Evolutionary conservation across 1,140 invertebrate species (phyloP), one percentile per base, ranked within the genome.

Genomic region (Elymnias hypermnestra): DNA sequence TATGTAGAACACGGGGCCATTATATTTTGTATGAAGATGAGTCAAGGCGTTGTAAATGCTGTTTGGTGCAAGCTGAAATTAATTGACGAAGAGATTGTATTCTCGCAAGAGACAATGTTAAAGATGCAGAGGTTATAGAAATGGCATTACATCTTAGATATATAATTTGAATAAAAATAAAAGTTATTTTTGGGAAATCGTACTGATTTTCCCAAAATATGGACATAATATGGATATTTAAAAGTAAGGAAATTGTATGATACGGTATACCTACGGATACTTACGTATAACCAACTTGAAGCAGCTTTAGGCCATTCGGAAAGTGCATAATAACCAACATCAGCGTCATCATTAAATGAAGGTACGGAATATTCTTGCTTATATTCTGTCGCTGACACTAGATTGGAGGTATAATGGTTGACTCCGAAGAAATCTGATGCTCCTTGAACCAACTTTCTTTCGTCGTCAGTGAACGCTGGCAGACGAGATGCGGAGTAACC

Each of bases 341-440:
- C 53, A 2, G 48, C 19, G 39, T 77, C 73, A 55, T 57, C 59
- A 18, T 49, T 35, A 12, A 64, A 26, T 0, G 66, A 64, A 1
- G 71, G 68, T 12, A 59, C 51, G 13, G 55, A 28, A 7, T 62
- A 2, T 5, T 1, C 21, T 8, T 22, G 21, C n/a, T n/a, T n/a
- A n/a, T n/a, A n/a, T n/a, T n/a, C n/a, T 22, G 21, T 22, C 5
- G 21, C 21, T 22, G 21, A 22, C 8, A 22, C 21, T 22, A 69
- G 10, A 2, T n/a, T 53, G 0, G 83, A 73, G 0, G 88, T 88
- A 44, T 92, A 92, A 23, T 89, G 85, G 46, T 91, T 92, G 0
- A 92, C 68, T n/a, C 90, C 90, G 23, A 91, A 88, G 83, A 91
- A 92, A 58, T 92, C 91, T 2, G 76, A 73, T 5, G 88, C 75